These are phyloP conservation scores for Nymphicus hollandicus DNA, from an alignment of 2,113 vertebrate species.

Conservation along the genomic window DNA sequence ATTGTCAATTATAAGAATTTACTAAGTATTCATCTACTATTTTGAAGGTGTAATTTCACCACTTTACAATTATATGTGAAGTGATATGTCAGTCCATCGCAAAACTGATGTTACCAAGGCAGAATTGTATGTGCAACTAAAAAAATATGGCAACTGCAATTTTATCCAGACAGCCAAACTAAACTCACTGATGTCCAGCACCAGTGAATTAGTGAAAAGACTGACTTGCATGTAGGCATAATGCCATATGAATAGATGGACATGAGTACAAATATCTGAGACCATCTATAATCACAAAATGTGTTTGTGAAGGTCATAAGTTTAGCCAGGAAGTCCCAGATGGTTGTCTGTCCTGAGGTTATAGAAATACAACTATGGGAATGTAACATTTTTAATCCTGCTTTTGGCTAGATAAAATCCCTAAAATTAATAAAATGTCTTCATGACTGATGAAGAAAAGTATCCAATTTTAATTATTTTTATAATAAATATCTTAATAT, in stretches of 20 bases:
- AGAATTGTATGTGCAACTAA: background rate
- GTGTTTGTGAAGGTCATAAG: constrained; percentile 19
- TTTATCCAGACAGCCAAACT: background rate
- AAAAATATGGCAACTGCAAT: background rate
- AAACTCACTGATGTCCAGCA: background rate
- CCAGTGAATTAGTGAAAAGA: background rate
- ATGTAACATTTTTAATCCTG: background rate
- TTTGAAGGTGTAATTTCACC: background rate
- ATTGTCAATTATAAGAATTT: background rate
- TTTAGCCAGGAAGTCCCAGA: constrained; percentile 45
- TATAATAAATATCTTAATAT: background rate
- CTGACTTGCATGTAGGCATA: background rate
- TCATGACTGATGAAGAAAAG: background rate
- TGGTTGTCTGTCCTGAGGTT: constrained; percentile 27
- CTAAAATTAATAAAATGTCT: background rate
- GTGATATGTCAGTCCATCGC: background rate
- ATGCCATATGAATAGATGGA: constrained; percentile 43
- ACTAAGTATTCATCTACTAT: background rate
- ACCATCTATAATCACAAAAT: constrained; percentile 36
- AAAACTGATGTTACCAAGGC: background rate
- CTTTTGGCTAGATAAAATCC: background rate
- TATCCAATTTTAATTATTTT: background rate
- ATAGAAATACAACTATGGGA: background rate
- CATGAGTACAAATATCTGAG: background rate
- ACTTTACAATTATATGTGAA: background rate